Base-by-base conservation (phyloP, 1,140 invertebrate species). In the Colletes latitarsis region DNA sequence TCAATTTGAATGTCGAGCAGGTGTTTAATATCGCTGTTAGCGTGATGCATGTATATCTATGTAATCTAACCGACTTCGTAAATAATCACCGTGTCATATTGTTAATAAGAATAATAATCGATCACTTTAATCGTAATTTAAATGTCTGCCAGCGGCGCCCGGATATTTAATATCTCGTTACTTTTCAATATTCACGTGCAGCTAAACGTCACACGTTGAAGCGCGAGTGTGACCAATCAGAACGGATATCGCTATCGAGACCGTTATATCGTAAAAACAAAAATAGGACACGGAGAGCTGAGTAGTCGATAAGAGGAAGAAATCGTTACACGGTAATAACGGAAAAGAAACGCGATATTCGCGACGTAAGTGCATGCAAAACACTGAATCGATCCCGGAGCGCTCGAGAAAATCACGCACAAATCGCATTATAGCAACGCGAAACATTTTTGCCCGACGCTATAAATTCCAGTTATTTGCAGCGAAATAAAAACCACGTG, bases 61-160 rank as follows among this genome's bases (percentile, higher is more conserved):
- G 46, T 66, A 12, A 46, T n/a, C 19, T 43, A 66, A 76, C 19
- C 43, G 8, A 43, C 6, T 15, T 43, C 67, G 19, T 15, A 39
- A 12, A 49, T 77, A 70, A 77, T 70, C 58, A 60, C 52, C 53
- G 43, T 21, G 75, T 70, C 67, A 12, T 4, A 17, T 46, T 39
- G 46, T 39, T 39, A 66, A 70, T 77, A 70, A 77, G 55, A 30
- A 77, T 70, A 58, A 70, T 77, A 77, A 77, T 77, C 75, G 66
- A 69, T 77, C 75, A 60, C 14, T 21, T 43, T 9, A 10, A 49
- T 69, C 43, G 66, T 60, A 70, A 77, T 60, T 77, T 60, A 70
- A 77, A 14, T 19, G 30, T 73, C 64, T 43, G 53, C 39, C 75
- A 41, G 17, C 14, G 12, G 19, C n/a, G 14, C 4, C 72, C 60